Evolutionary conservation across 1,140 invertebrate species (phyloP), one percentile per base, ranked within the genome.

Genomic region (Plodia interpunctella): DNA sequence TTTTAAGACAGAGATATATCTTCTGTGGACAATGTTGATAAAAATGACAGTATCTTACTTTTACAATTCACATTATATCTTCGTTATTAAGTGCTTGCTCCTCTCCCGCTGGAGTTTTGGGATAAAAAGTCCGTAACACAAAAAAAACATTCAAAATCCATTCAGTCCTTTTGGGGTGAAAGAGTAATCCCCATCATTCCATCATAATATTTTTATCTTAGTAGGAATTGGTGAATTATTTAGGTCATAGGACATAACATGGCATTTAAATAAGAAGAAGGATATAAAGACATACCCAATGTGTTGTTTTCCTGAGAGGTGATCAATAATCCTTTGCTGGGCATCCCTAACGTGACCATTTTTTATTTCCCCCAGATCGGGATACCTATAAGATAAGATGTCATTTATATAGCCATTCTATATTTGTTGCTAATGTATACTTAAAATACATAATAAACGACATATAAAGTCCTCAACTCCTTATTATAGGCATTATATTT

Each of bases 271-370:
- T n/a, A 44, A 44, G 9, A 15, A 44, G 15, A 3, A 44, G 38
- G 38, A 44, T 44, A 35, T 9, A 44, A 44, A 15, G 15, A 44
- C 38, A 44, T 44, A 44, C 38, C 38, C 38, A 44, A 44, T 44
- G n/a, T 44, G 38, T 44, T 44, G 38, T 17, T 44, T 44, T 17
- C 38, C 38, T 17, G 38, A 44, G 38, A 44, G 38, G 15, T 44
- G 38, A 44, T 44, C 38, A 44, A 44, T 44, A n/a, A 44, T 44
- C 38, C 38, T 44, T 44, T 44, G 38, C 38, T 44, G 38, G 38
- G 38, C 38, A 44, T 44, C 38, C 38, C 38, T 44, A 44, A 44
- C 38, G 38, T 44, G 38, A 44, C 38, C 38, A 44, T 44, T 44
- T 44, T 44, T 44, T 44, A 44, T 44, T 44, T 44, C 38, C 13